phyloP scores from a whole-genome alignment of 2,113 vertebrate genomes.

The Onychostoma macrolepis region DNA sequence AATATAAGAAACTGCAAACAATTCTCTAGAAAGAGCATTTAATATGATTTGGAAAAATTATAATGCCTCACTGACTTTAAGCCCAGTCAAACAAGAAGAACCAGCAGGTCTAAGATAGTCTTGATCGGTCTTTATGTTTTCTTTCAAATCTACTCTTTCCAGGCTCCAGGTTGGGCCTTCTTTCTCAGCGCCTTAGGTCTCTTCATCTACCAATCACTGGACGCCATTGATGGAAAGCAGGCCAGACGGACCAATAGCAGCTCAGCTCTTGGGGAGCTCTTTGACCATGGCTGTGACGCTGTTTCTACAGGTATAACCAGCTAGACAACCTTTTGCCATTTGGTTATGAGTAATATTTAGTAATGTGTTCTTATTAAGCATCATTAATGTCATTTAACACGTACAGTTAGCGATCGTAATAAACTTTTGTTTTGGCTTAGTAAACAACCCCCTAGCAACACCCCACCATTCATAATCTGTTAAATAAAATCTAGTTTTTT shows the following conservation, averaged over 20 bases:
- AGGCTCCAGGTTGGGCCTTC: constrained; percentile 93
- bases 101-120: background rate
- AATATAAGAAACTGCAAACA: background rate
- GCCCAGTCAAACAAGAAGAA: constrained; percentile 13
- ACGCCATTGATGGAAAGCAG: constrained; percentile 98
- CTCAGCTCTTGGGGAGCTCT: constrained; percentile 93
- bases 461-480: background rate
- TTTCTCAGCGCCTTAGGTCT: constrained; percentile 88
- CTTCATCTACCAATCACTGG: constrained; percentile 95
- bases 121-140: background rate
- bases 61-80: background rate
- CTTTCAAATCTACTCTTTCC: background rate
- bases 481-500: background rate
- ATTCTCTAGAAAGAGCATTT: background rate
- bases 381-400: too few species aligned
- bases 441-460: background rate
- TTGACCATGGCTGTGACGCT: constrained; percentile 97
- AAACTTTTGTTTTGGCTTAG: background rate
- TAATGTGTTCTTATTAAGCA: background rate
- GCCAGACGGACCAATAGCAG: constrained; percentile 94
- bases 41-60: background rate
- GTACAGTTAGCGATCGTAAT: background rate
- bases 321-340: background rate
- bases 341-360: background rate
- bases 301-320: constrained; percentile 89